These are phyloP conservation scores for Tiliacea citrago DNA, from an alignment of 2,888 invertebrate species.

Conservation along the genomic window DNA sequence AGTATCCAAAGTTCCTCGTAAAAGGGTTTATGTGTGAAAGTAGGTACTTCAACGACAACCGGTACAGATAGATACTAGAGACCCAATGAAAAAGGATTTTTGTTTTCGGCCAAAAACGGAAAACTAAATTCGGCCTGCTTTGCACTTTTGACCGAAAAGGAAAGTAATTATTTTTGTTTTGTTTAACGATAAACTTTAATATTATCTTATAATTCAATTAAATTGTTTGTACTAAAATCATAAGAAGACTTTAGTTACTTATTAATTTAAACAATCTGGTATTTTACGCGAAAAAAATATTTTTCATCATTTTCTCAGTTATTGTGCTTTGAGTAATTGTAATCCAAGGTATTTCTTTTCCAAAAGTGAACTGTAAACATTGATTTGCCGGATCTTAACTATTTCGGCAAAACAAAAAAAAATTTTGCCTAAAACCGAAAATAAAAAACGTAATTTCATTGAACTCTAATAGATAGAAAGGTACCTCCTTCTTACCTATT, in stretches of 20 bases:
- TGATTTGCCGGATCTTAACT: too few species aligned
- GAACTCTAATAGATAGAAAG: background rate
- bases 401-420: background rate
- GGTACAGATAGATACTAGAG: background rate
- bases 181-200: background rate
- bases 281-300: background rate
- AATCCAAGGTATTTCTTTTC: background rate
- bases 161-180: background rate
- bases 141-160: too few species aligned
- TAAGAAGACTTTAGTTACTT: too few species aligned
- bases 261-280: background rate
- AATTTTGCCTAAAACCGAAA: too few species aligned
- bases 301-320: background rate
- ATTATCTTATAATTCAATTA: background rate
- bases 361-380: background rate
- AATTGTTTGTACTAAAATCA: too few species aligned
- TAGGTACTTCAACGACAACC: background rate
- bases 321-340: background rate
- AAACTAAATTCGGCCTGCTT: background rate
- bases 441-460: background rate
- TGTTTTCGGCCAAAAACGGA: background rate
- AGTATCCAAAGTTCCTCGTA: background rate
- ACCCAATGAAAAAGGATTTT: background rate
- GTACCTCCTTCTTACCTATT: background rate
- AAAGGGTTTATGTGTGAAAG: conserved; percentile 9